A percentile compares a stretch with the other conserved stretches of the same genome.
These are phyloP conservation scores for Pseudomugil gertrudae DNA, from an alignment of 2,797 vertebrate species.

Conservation along the genomic window DNA sequence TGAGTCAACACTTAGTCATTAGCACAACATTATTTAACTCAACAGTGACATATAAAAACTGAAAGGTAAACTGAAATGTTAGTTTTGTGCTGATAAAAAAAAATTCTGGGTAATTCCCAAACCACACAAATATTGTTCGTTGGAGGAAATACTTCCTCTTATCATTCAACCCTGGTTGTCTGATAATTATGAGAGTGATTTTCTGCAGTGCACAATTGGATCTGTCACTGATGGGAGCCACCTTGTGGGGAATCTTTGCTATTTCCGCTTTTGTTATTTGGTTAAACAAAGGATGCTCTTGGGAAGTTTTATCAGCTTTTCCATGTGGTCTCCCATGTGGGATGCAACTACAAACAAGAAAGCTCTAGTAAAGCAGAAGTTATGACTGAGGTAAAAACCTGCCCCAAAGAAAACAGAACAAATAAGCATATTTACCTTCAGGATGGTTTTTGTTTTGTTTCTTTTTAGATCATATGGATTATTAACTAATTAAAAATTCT, in stretches of 20 bases:
- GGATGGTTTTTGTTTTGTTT: neutral
- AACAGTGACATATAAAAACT: constrained; percentile 3
- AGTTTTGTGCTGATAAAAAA: neutral
- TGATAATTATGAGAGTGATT: constrained; percentile 11
- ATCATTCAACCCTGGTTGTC: constrained; percentile 2
- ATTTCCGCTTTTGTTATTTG: neutral
- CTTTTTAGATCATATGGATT: neutral
- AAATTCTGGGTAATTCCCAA: constrained; percentile 12
- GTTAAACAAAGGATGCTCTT: constrained; percentile 5
- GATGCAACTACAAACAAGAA: constrained; percentile 25
- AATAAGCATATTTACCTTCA: neutral
- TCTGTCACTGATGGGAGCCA: constrained; percentile 25
- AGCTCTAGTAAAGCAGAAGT: constrained; percentile 6
- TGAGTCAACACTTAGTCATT: too few species aligned
- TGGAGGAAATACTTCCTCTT: constrained; percentile 38
- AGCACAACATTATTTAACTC: neutral
- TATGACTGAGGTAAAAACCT: constrained; percentile 11
- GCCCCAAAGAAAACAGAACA: neutral
- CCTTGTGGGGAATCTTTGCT: constrained; percentile 37
- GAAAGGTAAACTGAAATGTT: constrained; percentile 34
- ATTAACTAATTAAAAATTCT: neutral
- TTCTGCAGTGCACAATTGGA: neutral
- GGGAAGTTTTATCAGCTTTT: constrained; percentile 42
- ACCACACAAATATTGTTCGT: constrained; percentile 18
- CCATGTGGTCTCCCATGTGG: constrained; percentile 38